Evolutionary conservation across 1,140 invertebrate species (phyloP), one percentile per base, ranked within the genome.

Genomic region (Leptinotarsa texana): DNA sequence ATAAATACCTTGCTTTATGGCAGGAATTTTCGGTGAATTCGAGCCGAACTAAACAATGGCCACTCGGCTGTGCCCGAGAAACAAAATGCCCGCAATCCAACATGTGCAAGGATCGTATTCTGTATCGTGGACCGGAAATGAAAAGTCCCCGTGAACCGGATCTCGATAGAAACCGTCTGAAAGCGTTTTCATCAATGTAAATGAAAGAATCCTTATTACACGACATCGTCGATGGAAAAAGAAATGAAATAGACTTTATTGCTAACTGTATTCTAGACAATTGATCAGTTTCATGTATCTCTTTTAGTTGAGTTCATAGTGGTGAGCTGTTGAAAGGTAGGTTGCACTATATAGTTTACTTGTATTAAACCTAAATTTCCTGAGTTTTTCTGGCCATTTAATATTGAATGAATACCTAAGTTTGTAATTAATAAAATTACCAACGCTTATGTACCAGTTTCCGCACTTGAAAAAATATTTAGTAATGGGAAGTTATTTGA

Each of bases 111-210:
- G 72, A 76, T 76, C 74, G 51, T n/a, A 57, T 57, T 57, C 51
- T 57, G 74, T 73, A 75, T 78, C 73, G 73, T 69, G 71, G 63
- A 69, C 75, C 73, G 78, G 78, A 79, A 79, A 79, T 79, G 78
- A 79, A 79, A 79, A 79, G 74, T 79, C 75, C 74, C 49, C 70
- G 65, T 72, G 73, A 68, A 63, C 78, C 70, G 75, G 75, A 79
- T 73, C 69, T 74, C 61, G 78, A 79, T 79, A 77, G 51, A 57
- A 18, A 5, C 51, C 51, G 51, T 57, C 51, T 57, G 65, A 67
- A 42, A 67, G 65, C 65, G 65, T 67, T 67, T 67, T 1, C 65
- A 67, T 42, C 24, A 42, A 33, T 67, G 21, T 27, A 67, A 67
- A 67, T 24, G 27, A 27, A 67, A 67, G 24, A 42, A 42, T 67